Evolutionary conservation across 64 coral and sea anemone genomes (phyloP).

Genomic region (Montipora foliosa): DNA sequence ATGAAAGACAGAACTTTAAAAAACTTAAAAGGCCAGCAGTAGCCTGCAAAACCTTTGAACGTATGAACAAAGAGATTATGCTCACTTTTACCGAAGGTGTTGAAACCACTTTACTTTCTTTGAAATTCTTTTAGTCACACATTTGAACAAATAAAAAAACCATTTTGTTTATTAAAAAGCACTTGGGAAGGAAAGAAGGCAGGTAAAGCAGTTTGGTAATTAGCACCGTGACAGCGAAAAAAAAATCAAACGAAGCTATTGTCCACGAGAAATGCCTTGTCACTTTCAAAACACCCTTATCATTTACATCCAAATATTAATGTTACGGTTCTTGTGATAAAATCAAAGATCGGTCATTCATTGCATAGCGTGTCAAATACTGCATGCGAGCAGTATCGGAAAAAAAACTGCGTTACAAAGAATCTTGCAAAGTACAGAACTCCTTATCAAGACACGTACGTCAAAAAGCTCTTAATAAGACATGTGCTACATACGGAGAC

Average conservation of each 20-base stretch:
- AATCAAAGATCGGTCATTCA: not conserved
- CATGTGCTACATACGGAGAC: no score
- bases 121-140: not conserved
- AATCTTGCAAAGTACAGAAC: not conserved
- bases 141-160: not conserved
- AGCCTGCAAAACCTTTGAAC: not conserved
- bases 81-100: not conserved
- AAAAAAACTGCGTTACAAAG: not conserved
- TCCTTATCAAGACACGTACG: not conserved
- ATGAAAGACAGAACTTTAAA: not conserved
- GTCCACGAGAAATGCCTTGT: no score
- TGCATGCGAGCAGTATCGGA: no score
- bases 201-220: no score
- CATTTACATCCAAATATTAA: not conserved
- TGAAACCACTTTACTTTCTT: not conserved
- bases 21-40: slow-evolving; percentile 3
- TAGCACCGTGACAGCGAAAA: not conserved
- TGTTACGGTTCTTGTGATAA: not conserved
- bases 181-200: not conserved
- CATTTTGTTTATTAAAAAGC: not conserved
- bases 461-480: not conserved
- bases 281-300: not conserved
- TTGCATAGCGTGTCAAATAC: not conserved
- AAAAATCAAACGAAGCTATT: no score
- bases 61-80: not conserved